These are phyloP conservation scores for Rhamphomyia laevipes DNA, from an alignment of 2,888 invertebrate species.

Conservation along the genomic window DNA sequence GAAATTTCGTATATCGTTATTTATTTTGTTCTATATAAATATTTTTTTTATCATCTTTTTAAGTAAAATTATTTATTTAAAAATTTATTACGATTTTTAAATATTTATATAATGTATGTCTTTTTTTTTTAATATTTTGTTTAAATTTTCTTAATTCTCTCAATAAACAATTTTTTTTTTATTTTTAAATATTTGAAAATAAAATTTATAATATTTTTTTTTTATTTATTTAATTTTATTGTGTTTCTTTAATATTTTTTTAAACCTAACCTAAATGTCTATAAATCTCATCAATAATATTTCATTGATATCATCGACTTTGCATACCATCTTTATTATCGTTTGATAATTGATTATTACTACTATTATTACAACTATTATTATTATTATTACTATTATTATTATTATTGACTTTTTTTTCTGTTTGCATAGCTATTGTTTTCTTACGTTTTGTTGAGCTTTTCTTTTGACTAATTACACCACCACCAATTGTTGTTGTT, in stretches of 20 bases:
- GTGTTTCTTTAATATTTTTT: background rate
- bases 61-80: no score
- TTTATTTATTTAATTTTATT: background rate
- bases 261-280: constrained; percentile 1
- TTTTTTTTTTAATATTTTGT: no score
- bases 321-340: constrained; percentile 1
- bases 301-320: constrained; percentile 2
- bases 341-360: background rate
- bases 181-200: background rate
- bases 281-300: constrained; percentile 1
- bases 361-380: background rate
- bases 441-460: constrained; percentile 17
- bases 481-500: background rate
- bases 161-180: background rate
- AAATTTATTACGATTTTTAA: no score
- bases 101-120: no score
- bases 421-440: constrained; percentile 13
- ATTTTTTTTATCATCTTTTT: no score
- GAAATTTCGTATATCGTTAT: no score
- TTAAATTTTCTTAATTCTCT: no score
- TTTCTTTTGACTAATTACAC: constrained; percentile 13
- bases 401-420: constrained; percentile 12
- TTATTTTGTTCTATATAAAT: no score
- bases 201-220: background rate
- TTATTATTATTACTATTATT: background rate